These are phyloP conservation scores for Synanceia verrucosa DNA, from an alignment of 2,797 vertebrate species.

Conservation along the genomic window DNA sequence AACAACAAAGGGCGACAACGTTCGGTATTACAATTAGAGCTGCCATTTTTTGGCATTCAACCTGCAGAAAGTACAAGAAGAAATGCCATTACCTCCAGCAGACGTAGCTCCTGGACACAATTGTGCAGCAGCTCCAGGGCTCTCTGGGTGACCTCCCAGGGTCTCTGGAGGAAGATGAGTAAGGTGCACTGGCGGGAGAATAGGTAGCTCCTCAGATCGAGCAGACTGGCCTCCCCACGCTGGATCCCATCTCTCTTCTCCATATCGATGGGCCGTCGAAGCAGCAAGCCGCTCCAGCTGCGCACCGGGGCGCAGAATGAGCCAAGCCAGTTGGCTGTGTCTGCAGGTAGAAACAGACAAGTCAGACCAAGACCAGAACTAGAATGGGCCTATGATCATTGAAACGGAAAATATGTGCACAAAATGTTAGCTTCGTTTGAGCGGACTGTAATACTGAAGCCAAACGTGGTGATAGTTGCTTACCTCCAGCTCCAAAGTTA, in stretches of 20 bases:
- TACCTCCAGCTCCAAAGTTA: conserved; percentile 97
- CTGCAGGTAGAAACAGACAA: conserved; percentile 64
- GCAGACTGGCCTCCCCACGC: conserved; percentile 89
- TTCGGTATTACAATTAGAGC: neutral
- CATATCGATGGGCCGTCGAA: conserved; percentile 97
- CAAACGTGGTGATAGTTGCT: neutral
- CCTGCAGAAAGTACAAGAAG: neutral
- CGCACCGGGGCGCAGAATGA: conserved; percentile 95
- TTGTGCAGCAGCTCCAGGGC: conserved; percentile 96
- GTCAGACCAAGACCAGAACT: neutral
- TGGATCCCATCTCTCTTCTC: conserved; percentile 96
- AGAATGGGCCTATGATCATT: neutral
- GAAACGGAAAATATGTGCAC: neutral
- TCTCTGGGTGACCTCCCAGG: conserved; percentile 96
- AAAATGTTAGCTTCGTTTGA: neutral
- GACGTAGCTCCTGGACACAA: conserved; percentile 95
- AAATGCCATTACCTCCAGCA: conserved; percentile 86
- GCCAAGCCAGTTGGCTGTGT: conserved; percentile 96
- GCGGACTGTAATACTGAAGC: neutral
- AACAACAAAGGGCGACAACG: neutral
- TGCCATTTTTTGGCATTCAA: neutral
- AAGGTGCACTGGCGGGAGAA: conserved; percentile 98
- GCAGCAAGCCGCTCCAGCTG: conserved; percentile 93
- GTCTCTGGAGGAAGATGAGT: conserved; percentile 95
- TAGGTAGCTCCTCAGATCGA: conserved; percentile 96